phyloP scores from a whole-genome alignment of 2,113 vertebrate species.

The Thermophis baileyi region DNA sequence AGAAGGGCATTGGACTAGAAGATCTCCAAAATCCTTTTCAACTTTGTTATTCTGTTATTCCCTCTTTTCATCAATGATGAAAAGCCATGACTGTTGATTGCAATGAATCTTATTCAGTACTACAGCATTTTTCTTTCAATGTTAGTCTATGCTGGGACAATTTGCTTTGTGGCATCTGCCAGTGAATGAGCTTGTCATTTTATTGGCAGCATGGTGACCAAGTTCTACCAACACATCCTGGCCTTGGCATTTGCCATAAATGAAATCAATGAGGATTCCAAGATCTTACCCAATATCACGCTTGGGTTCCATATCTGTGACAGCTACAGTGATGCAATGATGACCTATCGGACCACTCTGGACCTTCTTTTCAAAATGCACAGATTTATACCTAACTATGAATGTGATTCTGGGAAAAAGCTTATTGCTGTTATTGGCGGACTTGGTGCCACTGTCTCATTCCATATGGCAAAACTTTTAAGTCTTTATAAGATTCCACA shows the following conservation, averaged over 20 bases:
- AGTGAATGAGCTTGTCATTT: neutral
- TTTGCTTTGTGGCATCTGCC: neutral
- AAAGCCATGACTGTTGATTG: neutral
- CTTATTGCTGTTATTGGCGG: neutral
- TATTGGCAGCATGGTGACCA: neutral
- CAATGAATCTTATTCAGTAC: neutral
- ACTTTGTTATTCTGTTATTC: no score
- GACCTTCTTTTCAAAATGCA: neutral
- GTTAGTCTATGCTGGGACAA: neutral
- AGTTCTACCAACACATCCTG: neutral
- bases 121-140: neutral
- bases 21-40: no score
- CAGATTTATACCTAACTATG: neutral
- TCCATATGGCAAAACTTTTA: neutral
- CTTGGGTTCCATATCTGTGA: neutral
- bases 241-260: neutral
- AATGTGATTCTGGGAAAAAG: neutral
- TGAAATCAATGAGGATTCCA: neutral
- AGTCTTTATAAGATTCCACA: neutral
- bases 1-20: no score
- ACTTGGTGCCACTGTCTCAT: neutral
- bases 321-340: neutral
- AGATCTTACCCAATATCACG: neutral
- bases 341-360: neutral
- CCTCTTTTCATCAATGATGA: neutral